Percentiles rank a stretch among this genome's conserved stretches.
These are phyloP conservation scores for Tachycineta bicolor DNA, from an alignment of 2,113 vertebrate genomes.

Conservation along the genomic window DNA sequence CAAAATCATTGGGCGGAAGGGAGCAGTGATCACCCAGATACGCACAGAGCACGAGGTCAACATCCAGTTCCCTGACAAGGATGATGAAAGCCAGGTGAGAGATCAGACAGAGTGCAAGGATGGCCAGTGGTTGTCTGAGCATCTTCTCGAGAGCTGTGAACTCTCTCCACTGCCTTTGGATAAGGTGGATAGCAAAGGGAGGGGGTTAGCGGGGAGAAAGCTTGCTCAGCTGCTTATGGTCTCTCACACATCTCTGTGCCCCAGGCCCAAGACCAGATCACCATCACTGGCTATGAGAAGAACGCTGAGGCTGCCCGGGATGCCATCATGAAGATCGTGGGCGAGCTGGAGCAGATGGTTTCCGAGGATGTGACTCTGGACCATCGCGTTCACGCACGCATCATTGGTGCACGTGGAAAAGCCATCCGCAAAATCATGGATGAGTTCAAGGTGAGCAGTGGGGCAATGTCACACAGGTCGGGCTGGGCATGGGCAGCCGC, in stretches of 20 bases:
- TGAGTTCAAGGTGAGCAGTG: slow-evolving; percentile 88
- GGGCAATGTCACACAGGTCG: fast-evolving
- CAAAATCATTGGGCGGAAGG: slow-evolving; percentile 98
- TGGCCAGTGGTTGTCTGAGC: neutral
- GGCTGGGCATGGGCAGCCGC: neutral
- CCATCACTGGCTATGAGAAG: slow-evolving; percentile 95
- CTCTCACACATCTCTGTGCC: neutral
- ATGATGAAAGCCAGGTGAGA: slow-evolving; percentile 92
- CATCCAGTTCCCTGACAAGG: slow-evolving; percentile 98
- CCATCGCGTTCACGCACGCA: slow-evolving; percentile 93
- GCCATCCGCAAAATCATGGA: slow-evolving; percentile 99
- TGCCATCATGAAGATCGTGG: slow-evolving; percentile 91
- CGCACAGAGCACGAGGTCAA: slow-evolving; percentile 94
- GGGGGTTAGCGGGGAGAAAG: neutral
- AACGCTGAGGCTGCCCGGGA: slow-evolving; percentile 91
- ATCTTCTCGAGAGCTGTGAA: neutral
- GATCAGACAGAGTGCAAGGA: neutral
- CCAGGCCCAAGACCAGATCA: slow-evolving; percentile 91
- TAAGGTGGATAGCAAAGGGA: neutral
- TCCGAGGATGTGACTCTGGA: slow-evolving; percentile 93
- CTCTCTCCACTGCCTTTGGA: neutral
- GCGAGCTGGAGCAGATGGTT: slow-evolving; percentile 95
- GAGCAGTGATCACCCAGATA: slow-evolving; percentile 94
- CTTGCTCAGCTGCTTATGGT: neutral
- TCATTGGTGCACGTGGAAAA: slow-evolving; percentile 95